Evolutionary conservation across 1,140 invertebrate species (phyloP).

Genomic region (Batillaria attramentaria): DNA sequence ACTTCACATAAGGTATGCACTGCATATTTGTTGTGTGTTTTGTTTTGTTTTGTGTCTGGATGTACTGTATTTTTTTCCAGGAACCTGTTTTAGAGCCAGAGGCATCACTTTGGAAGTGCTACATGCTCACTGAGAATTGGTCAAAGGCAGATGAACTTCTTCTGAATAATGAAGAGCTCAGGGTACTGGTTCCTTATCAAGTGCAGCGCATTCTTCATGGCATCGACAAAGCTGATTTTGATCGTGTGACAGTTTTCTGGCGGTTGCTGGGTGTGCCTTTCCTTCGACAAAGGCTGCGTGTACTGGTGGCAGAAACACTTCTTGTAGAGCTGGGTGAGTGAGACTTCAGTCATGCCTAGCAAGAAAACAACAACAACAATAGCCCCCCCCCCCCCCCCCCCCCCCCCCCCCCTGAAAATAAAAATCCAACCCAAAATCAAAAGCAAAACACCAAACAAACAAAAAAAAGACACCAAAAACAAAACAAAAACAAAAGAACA

Average conservation of each 20-base stretch:
- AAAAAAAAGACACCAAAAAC: not conserved
- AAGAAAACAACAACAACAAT: not conserved
- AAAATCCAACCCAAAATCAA: no score
- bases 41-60: no score
- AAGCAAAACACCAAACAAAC: not conserved
- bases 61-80: not conserved
- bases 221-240: conserved; percentile 32
- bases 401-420: no score
- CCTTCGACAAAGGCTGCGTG: conserved; percentile 17
- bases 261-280: conserved; percentile 20
- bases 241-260: conserved; percentile 18
- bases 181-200: conserved; percentile 29
- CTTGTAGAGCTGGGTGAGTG: conserved; percentile 15
- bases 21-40: no score
- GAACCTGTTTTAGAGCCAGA: conserved; percentile 19
- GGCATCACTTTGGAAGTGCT: conserved; percentile 46
- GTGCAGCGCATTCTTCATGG: conserved; percentile 19
- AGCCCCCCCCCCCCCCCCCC: no score
- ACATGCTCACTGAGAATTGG: conserved; percentile 36
- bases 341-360: not conserved
- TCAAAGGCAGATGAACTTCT: conserved; percentile 34
- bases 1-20: no score
- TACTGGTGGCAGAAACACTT: conserved; percentile 22
- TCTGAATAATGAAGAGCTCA: conserved; percentile 25
- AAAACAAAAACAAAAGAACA: not conserved